phyloP scores from a whole-genome alignment of 2,888 invertebrate species.

The Aphrophora alni region DNA sequence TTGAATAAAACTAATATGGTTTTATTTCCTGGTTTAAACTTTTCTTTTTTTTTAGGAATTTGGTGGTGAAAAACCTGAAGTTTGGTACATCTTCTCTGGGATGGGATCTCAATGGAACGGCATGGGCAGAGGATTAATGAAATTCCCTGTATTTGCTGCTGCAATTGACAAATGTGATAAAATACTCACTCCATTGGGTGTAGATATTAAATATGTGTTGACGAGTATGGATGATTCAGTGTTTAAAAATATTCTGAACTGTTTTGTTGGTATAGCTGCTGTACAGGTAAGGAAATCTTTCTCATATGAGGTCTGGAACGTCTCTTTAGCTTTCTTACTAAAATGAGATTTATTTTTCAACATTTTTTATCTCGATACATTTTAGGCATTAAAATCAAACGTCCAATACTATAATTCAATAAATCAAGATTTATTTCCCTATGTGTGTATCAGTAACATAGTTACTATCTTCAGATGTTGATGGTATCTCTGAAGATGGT shows the following conservation, averaged over 20 bases:
- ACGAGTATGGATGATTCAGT: conserved; percentile 65
- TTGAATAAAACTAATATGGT: too few relatives aligned
- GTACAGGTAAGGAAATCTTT: conserved; percentile 65
- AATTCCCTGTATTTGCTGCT: conserved; percentile 68
- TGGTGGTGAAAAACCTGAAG: conserved; percentile 55
- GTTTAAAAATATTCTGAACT: conserved; percentile 70
- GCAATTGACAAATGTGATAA: conserved; percentile 66
- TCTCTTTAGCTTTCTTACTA: too few relatives aligned
- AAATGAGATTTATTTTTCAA: too few relatives aligned
- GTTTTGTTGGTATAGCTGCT: conserved; percentile 78
- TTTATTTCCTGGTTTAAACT: too few relatives aligned
- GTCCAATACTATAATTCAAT: too few relatives aligned
- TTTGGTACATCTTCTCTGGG: conserved; percentile 75
- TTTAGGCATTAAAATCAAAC: too few relatives aligned
- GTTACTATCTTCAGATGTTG: too few relatives aligned
- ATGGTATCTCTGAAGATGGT: too few relatives aligned
- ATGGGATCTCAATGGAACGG: conserved; percentile 79
- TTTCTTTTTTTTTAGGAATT: conserved; percentile 22
- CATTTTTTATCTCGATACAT: too few relatives aligned
- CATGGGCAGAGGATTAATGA: conserved; percentile 72
- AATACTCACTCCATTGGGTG: conserved; percentile 64
- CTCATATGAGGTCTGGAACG: too few relatives aligned
- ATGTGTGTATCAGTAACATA: too few relatives aligned
- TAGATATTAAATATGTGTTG: conserved; percentile 69
- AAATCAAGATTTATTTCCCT: too few relatives aligned